A percentile compares a stretch with the other conserved stretches of the same genome.
Evolutionary conservation across 1,140 invertebrate genomes (phyloP).

Genomic region (Aporrectodea caliginosa): DNA sequence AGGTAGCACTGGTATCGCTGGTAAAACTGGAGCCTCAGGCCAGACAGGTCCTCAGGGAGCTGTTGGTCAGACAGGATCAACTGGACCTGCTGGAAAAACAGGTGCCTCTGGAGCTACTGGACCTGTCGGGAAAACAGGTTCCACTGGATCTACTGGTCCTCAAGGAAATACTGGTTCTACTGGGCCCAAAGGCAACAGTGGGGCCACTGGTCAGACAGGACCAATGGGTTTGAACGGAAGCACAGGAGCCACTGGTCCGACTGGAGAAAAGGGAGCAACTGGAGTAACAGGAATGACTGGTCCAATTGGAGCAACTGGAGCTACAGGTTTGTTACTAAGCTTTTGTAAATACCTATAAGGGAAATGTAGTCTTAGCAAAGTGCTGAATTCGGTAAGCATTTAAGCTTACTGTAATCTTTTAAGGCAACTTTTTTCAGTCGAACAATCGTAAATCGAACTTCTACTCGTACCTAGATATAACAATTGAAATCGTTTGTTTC

Average conservation of each 20-base stretch:
- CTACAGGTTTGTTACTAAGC: neutral
- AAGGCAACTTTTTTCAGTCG: neutral
- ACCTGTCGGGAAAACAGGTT: slow-evolving; percentile 9
- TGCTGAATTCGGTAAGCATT: neutral
- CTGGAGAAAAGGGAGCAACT: slow-evolving; percentile 36
- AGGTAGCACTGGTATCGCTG: neutral
- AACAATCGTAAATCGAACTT: neutral
- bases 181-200: slow-evolving; percentile 9
- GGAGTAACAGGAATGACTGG: slow-evolving; percentile 28
- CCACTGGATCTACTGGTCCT: slow-evolving; percentile 7
- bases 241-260: slow-evolving; percentile 29
- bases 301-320: slow-evolving; percentile 12
- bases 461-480: neutral
- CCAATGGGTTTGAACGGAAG: slow-evolving; percentile 8
- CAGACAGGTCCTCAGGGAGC: slow-evolving; percentile 17
- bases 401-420: neutral
- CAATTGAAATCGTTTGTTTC: too few species aligned
- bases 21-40: slow-evolving; percentile 13
- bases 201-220: neutral
- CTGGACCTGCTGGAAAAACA: slow-evolving; percentile 15
- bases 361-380: neutral
- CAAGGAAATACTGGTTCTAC: slow-evolving; percentile 4
- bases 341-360: neutral
- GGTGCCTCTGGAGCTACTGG: slow-evolving; percentile 13
- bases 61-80: slow-evolving; percentile 10